Conservation (phyloP, 2,888 invertebrate genomes). For the Myopa tessellatipennis region DNA sequence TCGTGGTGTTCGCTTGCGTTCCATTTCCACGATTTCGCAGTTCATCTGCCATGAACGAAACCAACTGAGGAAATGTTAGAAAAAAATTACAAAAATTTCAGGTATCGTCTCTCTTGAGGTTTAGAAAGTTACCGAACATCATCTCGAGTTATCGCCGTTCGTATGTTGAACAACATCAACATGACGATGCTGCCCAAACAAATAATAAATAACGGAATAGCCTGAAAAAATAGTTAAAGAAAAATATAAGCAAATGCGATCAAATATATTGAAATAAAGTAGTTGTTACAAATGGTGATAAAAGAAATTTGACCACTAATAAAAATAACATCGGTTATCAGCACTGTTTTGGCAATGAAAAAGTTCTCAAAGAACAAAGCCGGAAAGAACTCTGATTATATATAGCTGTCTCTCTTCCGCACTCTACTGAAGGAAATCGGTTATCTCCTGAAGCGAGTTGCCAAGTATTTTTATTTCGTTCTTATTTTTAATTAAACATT, state of each 20-base stretch:
- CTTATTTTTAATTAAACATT: neutral
- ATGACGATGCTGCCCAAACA: slow-evolving; percentile 34
- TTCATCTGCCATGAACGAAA: neutral
- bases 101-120: neutral
- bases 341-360: no score
- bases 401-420: neutral
- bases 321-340: no score
- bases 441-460: neutral
- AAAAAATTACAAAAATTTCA: slow-evolving; percentile 4
- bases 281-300: no score
- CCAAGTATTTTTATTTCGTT: neutral
- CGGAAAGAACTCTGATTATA: neutral
- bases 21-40: slow-evolving; percentile 22
- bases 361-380: no score
- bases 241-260: no score
- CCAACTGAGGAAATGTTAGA: slow-evolving; percentile 8
- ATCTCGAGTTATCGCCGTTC: slow-evolving; percentile 51
- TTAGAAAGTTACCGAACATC: slow-evolving; percentile 54
- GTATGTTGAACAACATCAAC: slow-evolving; percentile 40
- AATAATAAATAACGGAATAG: slow-evolving; percentile 51
- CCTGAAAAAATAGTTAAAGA: slow-evolving; percentile 46
- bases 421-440: no score
- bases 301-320: no score
- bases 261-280: no score
- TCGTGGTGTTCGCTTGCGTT: neutral